Percentiles rank a stretch among this genome's conserved stretches.
Conservation (phyloP, 2,888 invertebrate species). For the Drymonia ruficornis region DNA sequence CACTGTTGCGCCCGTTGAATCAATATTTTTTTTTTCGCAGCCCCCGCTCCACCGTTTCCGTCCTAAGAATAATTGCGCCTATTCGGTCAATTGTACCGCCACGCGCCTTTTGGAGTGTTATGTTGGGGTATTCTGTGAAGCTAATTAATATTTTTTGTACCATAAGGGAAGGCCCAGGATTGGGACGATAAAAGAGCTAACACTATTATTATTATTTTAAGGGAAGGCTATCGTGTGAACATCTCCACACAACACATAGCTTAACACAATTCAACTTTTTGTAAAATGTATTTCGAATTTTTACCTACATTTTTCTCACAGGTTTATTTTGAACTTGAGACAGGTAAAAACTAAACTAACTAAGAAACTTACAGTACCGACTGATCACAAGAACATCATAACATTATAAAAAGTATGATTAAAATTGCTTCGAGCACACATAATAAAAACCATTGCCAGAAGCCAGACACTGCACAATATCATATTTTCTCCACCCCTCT, state of each 20-base stretch:
- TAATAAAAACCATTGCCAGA: slow-evolving; percentile 42
- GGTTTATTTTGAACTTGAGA: not conserved
- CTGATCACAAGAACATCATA: not conserved
- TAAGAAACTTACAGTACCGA: not conserved
- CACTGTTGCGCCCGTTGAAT: slow-evolving; percentile 70
- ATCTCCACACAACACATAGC: not conserved
- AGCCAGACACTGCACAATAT: slow-evolving; percentile 55
- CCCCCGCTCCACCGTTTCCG: slow-evolving; percentile 54
- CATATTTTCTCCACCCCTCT: slow-evolving; percentile 57
- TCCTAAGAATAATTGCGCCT: slow-evolving; percentile 61
- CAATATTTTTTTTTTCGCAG: slow-evolving; percentile 66
- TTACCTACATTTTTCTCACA: too few relatives aligned
- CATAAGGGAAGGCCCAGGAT: too few relatives aligned
- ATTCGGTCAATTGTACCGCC: slow-evolving; percentile 61
- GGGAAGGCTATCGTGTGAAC: too few relatives aligned
- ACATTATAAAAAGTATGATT: slow-evolving; percentile 31
- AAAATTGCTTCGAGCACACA: slow-evolving; percentile 30
- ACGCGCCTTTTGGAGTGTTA: slow-evolving; percentile 77
- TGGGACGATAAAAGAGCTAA: too few relatives aligned
- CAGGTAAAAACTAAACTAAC: too few relatives aligned
- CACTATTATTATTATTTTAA: too few relatives aligned
- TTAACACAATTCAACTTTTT: not conserved
- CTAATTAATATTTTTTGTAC: slow-evolving; percentile 21
- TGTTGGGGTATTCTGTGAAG: slow-evolving; percentile 43
- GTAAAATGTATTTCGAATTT: too few relatives aligned